Evolutionary conservation across 2,888 invertebrate genomes (phyloP), one percentile per base, ranked within the genome.

Genomic region (Drosophila macrospina): DNA sequence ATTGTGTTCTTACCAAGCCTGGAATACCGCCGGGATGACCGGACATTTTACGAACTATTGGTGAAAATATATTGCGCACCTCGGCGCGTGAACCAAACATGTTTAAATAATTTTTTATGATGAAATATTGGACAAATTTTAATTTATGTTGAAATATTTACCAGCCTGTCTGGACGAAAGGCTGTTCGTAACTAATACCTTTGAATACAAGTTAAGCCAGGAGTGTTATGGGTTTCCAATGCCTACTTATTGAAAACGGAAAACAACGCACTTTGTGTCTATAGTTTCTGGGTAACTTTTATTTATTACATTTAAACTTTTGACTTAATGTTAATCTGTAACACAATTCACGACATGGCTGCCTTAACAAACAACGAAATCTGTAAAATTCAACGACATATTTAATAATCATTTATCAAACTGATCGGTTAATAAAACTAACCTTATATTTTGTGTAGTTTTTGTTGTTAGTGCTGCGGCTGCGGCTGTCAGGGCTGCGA

Each of bases 221-320:
- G 2, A 20, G 20, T 8, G 10, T 20, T 28, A 4, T 13, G 11
- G 0, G n/a, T 36, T 8, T 20, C 7, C 69, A 20, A 15, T 1
- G 70, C 70, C 70, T 54, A 69, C 69, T 69, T 41, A 52, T 7
- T 4, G 2, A 30, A 36, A 66, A 60, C n/a, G 51, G 4, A 74
- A 62, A 62, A 70, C 57, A 20, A 54, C 36, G 54, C 37, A 48
- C 52, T 55, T 68, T 73, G 30, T 60, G 61, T 76, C 57, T 73
- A 62, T 66, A 61, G 65, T 64, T 65, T 69, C n/a, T 51, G 63
- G 56, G 61, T 76, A 78, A 77, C 73, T 87, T 87, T 90, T 47
- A 81, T 82, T 86, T 86, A 83, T 82, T 75, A 74, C 68, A 69
- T 80, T 86, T 80, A 72, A 68, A 88, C 84, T 90, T 82, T 82